Evolutionary conservation across 2,888 invertebrate genomes (phyloP).

Genomic region (Electrophaes corylata): DNA sequence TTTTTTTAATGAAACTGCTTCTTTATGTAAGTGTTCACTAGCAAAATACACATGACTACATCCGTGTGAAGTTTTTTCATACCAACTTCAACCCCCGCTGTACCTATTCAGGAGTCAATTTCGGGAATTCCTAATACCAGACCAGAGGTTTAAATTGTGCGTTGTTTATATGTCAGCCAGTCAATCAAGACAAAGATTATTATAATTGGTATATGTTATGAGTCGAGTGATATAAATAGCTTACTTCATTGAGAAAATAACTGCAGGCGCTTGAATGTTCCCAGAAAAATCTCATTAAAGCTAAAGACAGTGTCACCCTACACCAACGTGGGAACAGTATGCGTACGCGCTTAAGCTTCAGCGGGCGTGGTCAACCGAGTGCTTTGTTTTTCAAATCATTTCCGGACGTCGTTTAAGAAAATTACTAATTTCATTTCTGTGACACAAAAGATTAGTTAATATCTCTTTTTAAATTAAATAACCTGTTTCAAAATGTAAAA

Average conservation of each 20-base stretch:
- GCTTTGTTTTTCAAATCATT: conserved; percentile 79
- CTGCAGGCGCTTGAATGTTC: neutral
- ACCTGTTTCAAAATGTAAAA: neutral
- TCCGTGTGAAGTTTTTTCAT: too few relatives aligned
- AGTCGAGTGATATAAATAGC: neutral
- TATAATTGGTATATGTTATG: too few relatives aligned
- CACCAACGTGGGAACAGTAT: conserved; percentile 75
- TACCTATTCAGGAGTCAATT: too few relatives aligned
- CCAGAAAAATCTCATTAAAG: neutral
- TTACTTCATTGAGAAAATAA: too few relatives aligned
- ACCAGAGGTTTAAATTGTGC: too few relatives aligned
- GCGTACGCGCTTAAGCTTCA: conserved; percentile 58
- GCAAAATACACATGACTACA: too few relatives aligned
- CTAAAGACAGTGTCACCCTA: conserved; percentile 48
- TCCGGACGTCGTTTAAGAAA: conserved; percentile 74
- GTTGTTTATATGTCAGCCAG: too few relatives aligned
- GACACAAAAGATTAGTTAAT: conserved; percentile 22
- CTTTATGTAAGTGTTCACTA: too few relatives aligned
- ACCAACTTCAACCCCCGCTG: too few relatives aligned
- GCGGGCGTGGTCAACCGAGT: conserved; percentile 66
- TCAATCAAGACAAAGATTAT: too few relatives aligned
- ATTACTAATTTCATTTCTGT: conserved; percentile 49
- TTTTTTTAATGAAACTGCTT: too few relatives aligned
- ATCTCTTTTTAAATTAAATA: neutral
- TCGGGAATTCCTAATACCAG: too few relatives aligned